Evolutionary conservation across 2,797 vertebrate species (phyloP), one percentile per base, ranked within the genome.

Genomic region (Martes flavigula): DNA sequence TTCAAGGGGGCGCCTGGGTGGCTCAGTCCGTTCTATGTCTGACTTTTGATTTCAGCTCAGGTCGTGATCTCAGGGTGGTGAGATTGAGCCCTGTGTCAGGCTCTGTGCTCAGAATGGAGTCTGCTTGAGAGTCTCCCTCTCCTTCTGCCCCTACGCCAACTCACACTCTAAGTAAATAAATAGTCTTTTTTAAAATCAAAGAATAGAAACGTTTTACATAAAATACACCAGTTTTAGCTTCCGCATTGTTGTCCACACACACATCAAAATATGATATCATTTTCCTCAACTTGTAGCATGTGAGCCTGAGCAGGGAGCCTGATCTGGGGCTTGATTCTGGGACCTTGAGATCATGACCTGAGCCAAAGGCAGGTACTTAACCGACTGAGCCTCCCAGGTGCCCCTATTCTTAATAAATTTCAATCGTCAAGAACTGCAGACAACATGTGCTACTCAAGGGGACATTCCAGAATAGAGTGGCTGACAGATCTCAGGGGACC

Each of bases 121-220:
- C n/a, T 68, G n/a, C 66, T 68, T 35, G 18, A 68, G 66, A 68
- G 20, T 68, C 66, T 68, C n/a, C 9, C n/a, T 68, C n/a, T 68
- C 32, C 32, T 17, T 68, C 64, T 35, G 32, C 32, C 32, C 32
- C 17, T 68, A 32, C 4, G 2, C 66, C n/a, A 9, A 35, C 66
- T 68, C 32, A 18, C 32, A 66, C 32, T 21, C 66, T 35, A 35
- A 68, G 32, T 32, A 68, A 20, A 58, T 32, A 68, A 20, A 58
- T 10, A 58, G 56, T 58, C 8, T 64, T 32, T 66, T 66, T 66
- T 99, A 99, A 99, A 99, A 99, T 99, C 99, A 99, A 99, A 99
- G 99, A 99, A 99, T 99, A 99, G 99, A 99, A 99, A 99, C 99
- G 99, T 98, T 99, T 99, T 99, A 99, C 99, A 99, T 99, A 99